Evolutionary conservation across 35 echinoderm and acorn worm species (phyloP).

Genomic region (Lytechinus variegatus): DNA sequence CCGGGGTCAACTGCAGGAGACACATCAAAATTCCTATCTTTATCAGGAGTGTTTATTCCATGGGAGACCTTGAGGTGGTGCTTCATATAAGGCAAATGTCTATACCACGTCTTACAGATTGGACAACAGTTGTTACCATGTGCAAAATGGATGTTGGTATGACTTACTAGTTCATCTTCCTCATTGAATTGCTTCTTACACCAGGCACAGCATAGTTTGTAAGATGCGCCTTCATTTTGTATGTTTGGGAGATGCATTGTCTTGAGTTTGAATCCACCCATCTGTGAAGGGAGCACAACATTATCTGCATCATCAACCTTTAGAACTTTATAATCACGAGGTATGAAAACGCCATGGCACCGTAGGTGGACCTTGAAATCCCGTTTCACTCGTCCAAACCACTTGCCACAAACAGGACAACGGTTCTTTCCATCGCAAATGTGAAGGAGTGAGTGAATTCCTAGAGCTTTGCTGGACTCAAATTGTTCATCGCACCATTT

Average conservation of each 20-base stretch:
- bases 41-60: no score
- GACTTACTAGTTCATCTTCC: background rate
- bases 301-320: no score
- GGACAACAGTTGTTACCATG: background rate
- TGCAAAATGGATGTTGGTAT: background rate
- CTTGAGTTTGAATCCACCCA: no score
- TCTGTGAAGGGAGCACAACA: no score
- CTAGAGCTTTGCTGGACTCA: background rate
- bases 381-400: background rate
- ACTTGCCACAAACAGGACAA: background rate
- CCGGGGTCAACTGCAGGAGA: background rate
- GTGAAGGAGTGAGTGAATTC: background rate
- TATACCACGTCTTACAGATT: background rate
- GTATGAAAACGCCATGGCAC: background rate
- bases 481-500: background rate
- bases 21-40: no score
- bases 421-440: background rate
- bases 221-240: no score
- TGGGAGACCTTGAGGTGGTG: no score
- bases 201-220: background rate
- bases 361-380: background rate
- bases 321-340: background rate
- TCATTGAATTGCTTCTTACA: background rate
- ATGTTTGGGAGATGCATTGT: no score
- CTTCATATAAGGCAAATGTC: no score